Percentiles rank a stretch among this genome's conserved stretches.
These are phyloP conservation scores for Panorpa germanica DNA, from an alignment of 2,888 invertebrate genomes.

Conservation along the genomic window DNA sequence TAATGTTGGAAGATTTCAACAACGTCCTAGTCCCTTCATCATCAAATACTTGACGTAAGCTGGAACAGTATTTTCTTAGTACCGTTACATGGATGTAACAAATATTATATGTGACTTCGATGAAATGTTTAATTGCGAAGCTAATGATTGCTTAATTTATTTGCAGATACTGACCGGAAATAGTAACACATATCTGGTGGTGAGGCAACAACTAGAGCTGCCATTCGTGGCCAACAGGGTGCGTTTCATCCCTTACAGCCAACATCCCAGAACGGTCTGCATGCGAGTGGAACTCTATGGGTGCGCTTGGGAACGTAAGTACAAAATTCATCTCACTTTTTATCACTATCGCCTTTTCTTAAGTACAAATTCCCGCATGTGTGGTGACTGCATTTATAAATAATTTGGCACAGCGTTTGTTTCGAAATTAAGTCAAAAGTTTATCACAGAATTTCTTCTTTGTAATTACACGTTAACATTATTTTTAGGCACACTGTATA, in stretches of 20 bases:
- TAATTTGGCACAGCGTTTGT: background rate
- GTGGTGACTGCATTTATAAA: slow-evolving; percentile 9
- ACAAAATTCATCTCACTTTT: slow-evolving; percentile 9
- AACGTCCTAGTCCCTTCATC: no score
- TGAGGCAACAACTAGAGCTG: slow-evolving; percentile 51
- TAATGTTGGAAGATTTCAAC: no score
- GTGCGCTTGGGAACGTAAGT: slow-evolving; percentile 58
- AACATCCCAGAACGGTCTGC: slow-evolving; percentile 72
- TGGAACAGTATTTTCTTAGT: slow-evolving; percentile 2
- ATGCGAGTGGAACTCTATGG: slow-evolving; percentile 86
- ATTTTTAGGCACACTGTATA: no score
- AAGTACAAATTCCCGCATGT: slow-evolving; percentile 6
- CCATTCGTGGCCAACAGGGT: slow-evolving; percentile 74
- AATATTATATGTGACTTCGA: background rate
- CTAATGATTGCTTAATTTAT: slow-evolving; percentile 11
- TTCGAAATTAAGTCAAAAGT: no score
- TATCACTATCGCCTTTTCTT: slow-evolving; percentile 6
- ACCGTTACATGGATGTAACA: background rate
- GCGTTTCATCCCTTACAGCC: slow-evolving; percentile 74
- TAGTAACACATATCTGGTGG: slow-evolving; percentile 55
- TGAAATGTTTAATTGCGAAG: slow-evolving; percentile 2
- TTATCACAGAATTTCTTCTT: no score
- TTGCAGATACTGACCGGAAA: slow-evolving; percentile 57
- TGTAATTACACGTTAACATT: no score
- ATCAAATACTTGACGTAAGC: no score